Conservation (phyloP, 2,797 vertebrate genomes). For the Champsocephalus gunnari region DNA sequence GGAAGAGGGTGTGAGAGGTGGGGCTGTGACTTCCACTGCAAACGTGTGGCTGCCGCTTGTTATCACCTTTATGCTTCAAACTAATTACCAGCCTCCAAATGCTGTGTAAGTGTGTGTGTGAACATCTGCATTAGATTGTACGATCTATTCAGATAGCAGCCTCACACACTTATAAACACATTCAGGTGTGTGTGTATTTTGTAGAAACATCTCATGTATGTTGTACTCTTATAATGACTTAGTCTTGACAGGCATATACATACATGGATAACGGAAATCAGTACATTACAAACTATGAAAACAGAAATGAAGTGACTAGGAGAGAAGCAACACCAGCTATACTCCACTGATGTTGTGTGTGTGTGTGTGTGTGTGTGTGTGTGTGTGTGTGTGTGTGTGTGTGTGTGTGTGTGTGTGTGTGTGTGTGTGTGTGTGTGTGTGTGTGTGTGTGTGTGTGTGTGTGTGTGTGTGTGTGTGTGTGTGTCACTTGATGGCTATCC, state of each 20-base stretch:
- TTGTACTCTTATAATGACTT: background rate
- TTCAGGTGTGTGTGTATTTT: slow-evolving; percentile 34
- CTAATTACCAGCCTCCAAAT: slow-evolving; percentile 76
- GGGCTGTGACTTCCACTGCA: slow-evolving; percentile 68
- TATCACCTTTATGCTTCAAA: slow-evolving; percentile 78
- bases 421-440: no score
- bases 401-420: no score
- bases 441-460: no score
- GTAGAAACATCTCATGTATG: slow-evolving; percentile 24
- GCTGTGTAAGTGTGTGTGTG: slow-evolving; percentile 14
- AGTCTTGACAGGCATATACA: slow-evolving; percentile 9
- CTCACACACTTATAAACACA: slow-evolving; percentile 61
- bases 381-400: no score
- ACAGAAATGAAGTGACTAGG: slow-evolving; percentile 6
- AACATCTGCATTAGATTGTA: slow-evolving; percentile 3
- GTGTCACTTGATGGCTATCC: slow-evolving; percentile 25
- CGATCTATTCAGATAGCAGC: slow-evolving; percentile 50
- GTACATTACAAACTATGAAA: slow-evolving; percentile 10
- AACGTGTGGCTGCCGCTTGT: slow-evolving; percentile 80
- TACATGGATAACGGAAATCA: background rate
- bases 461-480: no score
- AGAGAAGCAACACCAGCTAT: background rate
- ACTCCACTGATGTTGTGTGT: background rate
- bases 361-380: no score
- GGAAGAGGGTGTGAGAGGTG: slow-evolving; percentile 36